Base-by-base conservation (phyloP, 2,113 vertebrate species). In the Tympanuchus pallidicinctus region DNA sequence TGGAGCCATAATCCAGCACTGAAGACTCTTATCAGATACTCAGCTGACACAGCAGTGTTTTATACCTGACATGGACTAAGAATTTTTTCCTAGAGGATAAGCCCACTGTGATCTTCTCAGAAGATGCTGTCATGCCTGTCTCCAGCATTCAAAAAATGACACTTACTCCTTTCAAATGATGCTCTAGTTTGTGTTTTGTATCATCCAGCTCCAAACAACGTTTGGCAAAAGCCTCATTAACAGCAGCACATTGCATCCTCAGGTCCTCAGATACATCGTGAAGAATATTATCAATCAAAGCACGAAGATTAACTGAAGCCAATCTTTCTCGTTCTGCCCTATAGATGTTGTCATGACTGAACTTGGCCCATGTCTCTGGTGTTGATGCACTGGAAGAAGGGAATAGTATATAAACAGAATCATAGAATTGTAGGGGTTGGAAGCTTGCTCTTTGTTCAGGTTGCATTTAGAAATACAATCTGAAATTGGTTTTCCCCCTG, bases 201-300 rank as follows among this genome's bases (percentile, higher is more conserved):
- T 98, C 97, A 0, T 92, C 96, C 84, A 99, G 93, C 89, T 99
- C 98, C 56, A 92, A 82, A 42, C 98, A 98, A 94, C 82, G 98
- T 52, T 76, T 95, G 45, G 45, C 93, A 2, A 99, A 98, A 74
- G 98, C 98, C 82, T 82, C 63, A 32, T 97, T 97, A 32, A 98
- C 98, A 0, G 59, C 64, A 10, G 97, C 97, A 12, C 98, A 96
- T 93, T 99, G 99, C 48, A 83, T 67, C 22, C 95, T 95, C 95
- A 99, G 98, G 92, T 99, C 99, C 75, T 98, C 96, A 0, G 98
- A 84, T 0, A 96, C 97, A 36, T 99, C 99, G n/a, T 89, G 97
- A 61, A 99, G 96, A 67, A 99, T 93, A 25, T 22, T 95, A 95
- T 98, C 97, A 32, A 98, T 97, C 67, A 99, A 93, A 16, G 88